Evolutionary conservation across 2,888 invertebrate species (phyloP).

Genomic region (Lydus trimaculatus): DNA sequence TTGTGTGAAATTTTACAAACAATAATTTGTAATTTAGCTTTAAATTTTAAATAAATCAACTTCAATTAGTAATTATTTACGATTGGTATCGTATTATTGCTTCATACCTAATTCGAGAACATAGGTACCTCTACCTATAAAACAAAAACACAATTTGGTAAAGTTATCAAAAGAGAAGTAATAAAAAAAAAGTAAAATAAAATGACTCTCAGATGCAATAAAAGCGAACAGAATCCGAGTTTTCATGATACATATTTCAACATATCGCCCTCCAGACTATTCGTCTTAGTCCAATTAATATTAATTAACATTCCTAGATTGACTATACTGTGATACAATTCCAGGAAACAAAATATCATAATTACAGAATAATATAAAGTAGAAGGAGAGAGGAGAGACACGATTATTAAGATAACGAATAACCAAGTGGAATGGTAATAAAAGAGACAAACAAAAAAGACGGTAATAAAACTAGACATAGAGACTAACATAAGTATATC

Average conservation of each 20-base stretch:
- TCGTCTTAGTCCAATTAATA: slow-evolving; percentile 42
- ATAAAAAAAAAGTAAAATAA: neutral
- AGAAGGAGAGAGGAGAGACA: neutral
- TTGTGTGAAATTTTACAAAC: neutral
- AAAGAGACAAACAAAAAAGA: slow-evolving; percentile 24
- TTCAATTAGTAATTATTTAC: neutral
- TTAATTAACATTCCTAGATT: slow-evolving; percentile 36
- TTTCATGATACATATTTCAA: slow-evolving; percentile 26
- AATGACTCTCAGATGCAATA: slow-evolving; percentile 16
- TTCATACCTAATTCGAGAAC: no score
- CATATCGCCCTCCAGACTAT: slow-evolving; percentile 16
- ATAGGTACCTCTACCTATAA: no score
- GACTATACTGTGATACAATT: slow-evolving; percentile 25
- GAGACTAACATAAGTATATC: slow-evolving; percentile 19
- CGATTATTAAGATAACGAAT: slow-evolving; percentile 40
- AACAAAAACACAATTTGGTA: neutral
- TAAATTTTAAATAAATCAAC: neutral
- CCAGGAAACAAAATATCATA: slow-evolving; percentile 43
- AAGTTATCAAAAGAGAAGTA: neutral
- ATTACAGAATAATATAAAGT: slow-evolving; percentile 31
- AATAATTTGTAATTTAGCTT: neutral
- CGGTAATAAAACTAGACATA: slow-evolving; percentile 38
- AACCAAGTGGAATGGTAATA: slow-evolving; percentile 38
- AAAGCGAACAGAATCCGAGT: slow-evolving; percentile 23
- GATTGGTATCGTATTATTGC: neutral